Base-by-base conservation (phyloP, 2,113 vertebrate genomes). In the Grammomys dolichurus region DNA sequence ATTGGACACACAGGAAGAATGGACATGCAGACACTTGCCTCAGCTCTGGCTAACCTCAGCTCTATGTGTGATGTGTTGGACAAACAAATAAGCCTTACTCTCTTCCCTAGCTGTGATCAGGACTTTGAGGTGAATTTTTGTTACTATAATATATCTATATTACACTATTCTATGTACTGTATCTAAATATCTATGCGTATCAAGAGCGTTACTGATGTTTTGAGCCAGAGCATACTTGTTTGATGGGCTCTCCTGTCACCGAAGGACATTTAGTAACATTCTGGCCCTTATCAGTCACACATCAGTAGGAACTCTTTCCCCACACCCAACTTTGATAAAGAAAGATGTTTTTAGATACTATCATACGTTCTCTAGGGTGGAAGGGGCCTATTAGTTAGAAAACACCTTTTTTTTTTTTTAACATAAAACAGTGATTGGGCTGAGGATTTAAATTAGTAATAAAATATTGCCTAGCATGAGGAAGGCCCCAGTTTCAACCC, bases 301-400 rank as follows among this genome's bases (percentile, higher is more conserved):
- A 72, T 14, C 24, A 65, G 22, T 43, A 46, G 69, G 22, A 89
- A 84, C 13, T 14, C 14, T n/a, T 3, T 3, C 12, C 13, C 24
- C 48, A 22, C 2, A 7, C 43, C 36, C 11, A 77, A 31, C 76
- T 80, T 73, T 31, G 58, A 89, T 43, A 87, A 89, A 33, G 40
- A 70, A 89, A 94, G 89, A 31, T 89, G 72, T 63, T 80, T 93
- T 22, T 73, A 92, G 65, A 65, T 51, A 81, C 69, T 78, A n/a
- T 24, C 36, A 87, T 16, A 80, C 65, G 26, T 60, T 33, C 11
- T 75, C 54, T 88, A 60, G 4, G 9, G n/a, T 31, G 1, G 19
- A 31, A 20, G 9, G 2, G 13, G n/a, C 36, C 58, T 78, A 31
- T 90, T 2, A 33, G 31, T 69, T 80, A 75, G 54, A 63, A 92